A percentile compares a stretch with the other conserved stretches of the same genome.
Conservation (phyloP, 2,797 vertebrate genomes). For the Bradypus variegatus region DNA sequence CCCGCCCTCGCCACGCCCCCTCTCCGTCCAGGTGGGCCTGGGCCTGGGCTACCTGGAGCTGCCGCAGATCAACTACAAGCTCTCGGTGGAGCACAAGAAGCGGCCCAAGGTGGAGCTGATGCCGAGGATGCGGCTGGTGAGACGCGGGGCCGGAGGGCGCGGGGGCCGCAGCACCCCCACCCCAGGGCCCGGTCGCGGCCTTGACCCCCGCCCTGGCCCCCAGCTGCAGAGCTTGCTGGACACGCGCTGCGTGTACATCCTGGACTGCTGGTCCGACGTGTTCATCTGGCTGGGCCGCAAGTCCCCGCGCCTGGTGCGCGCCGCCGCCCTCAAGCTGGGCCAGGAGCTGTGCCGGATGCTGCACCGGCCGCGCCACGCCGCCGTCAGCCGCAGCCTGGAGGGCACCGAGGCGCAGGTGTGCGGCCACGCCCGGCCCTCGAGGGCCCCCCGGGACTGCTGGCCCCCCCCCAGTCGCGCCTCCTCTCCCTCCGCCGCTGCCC, state of each 20-base stretch:
- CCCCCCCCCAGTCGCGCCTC: not conserved
- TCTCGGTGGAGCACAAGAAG: slow-evolving; percentile 95
- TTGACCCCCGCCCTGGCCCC: not conserved
- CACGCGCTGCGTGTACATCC: slow-evolving; percentile 94
- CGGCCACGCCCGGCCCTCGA: not conserved
- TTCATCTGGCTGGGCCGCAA: slow-evolving; percentile 99
- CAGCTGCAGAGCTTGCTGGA: slow-evolving; percentile 94
- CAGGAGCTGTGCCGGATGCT: slow-evolving; percentile 97
- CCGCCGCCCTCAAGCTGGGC: slow-evolving; percentile 93
- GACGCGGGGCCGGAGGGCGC: not conserved
- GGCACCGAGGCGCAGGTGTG: slow-evolving; percentile 92
- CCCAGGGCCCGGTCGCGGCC: fast-evolving
- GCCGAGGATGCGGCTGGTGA: slow-evolving; percentile 92
- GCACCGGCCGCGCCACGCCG: slow-evolving; percentile 91
- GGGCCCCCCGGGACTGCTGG: too few species aligned
- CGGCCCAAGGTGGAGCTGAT: slow-evolving; percentile 88
- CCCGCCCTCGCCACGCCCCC: too few species aligned
- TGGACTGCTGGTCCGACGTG: slow-evolving; percentile 97
- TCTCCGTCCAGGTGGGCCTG: slow-evolving; percentile 83
- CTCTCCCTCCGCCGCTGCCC: not conserved
- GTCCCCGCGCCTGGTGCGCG: slow-evolving; percentile 91
- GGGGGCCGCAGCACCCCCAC: fast-evolving
- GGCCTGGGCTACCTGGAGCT: slow-evolving; percentile 97
- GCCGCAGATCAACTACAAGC: slow-evolving; percentile 98
- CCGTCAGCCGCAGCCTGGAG: slow-evolving; percentile 93